These are phyloP conservation scores for Rhinolophus sinicus DNA, from an alignment of 2,113 vertebrate genomes.

Conservation along the genomic window DNA sequence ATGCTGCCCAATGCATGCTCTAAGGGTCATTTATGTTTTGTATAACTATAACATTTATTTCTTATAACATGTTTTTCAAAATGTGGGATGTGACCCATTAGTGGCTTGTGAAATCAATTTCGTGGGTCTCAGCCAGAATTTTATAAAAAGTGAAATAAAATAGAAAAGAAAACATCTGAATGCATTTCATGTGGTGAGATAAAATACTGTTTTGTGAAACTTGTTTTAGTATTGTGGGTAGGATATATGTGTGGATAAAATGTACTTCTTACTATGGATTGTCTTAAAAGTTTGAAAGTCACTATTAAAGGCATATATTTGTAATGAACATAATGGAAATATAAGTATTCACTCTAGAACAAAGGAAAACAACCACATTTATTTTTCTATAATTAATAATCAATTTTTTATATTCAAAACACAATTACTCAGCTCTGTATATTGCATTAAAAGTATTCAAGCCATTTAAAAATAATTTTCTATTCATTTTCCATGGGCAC, in stretches of 20 bases:
- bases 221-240: not conserved
- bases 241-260: not conserved
- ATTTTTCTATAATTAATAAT: conserved; percentile 48
- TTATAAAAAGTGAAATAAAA: not conserved
- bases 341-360: conserved; percentile 6
- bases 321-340: conserved; percentile 41
- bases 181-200: not conserved
- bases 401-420: conserved; percentile 58
- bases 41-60: not conserved
- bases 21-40: not conserved
- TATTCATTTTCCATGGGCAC: conserved; percentile 35
- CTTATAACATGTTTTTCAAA: not conserved
- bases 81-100: not conserved
- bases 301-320: conserved; percentile 15
- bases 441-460: conserved; percentile 45
- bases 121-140: not conserved
- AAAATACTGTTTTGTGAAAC: not conserved
- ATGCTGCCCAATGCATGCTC: not conserved
- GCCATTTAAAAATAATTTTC: conserved; percentile 59
- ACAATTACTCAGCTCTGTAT: conserved; percentile 14
- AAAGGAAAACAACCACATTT: conserved; percentile 31
- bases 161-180: not conserved
- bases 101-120: not conserved
- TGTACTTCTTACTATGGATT: not conserved
- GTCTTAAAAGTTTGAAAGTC: conserved; percentile 29